Percentiles rank a stretch among this genome's conserved stretches.
Conservation (phyloP, 2,797 vertebrate genomes). For the Chaunax sp. region DNA sequence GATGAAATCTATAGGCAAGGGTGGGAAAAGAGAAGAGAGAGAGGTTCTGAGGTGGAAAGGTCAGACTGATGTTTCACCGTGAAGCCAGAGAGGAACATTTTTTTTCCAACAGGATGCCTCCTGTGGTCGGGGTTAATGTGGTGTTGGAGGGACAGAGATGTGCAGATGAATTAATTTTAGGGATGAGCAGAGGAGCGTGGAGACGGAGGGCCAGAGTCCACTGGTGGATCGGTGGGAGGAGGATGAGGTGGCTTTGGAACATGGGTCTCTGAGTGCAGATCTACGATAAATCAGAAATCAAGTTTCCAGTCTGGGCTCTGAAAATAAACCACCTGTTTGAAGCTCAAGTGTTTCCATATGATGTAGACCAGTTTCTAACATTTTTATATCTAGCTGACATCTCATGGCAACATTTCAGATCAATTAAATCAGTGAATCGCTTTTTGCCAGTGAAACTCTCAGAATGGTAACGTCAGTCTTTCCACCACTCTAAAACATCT, state of each 20-base stretch:
- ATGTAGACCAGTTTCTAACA: neutral
- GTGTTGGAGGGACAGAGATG: constrained; percentile 84
- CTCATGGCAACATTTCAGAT: neutral
- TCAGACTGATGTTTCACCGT: constrained; percentile 78
- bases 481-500: too few species aligned
- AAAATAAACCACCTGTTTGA: neutral
- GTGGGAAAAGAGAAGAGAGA: constrained; percentile 61
- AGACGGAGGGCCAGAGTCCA: constrained; percentile 87
- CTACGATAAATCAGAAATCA: neutral
- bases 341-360: neutral
- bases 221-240: constrained; percentile 39
- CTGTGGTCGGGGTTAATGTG: constrained; percentile 86
- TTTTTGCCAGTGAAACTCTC: too few species aligned
- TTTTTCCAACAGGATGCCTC: constrained; percentile 84
- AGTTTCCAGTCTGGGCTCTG: neutral
- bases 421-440: neutral
- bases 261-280: constrained; percentile 49
- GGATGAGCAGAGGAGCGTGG: constrained; percentile 86
- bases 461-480: too few species aligned
- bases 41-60: constrained; percentile 74
- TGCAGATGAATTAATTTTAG: constrained; percentile 88
- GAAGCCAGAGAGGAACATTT: constrained; percentile 72
- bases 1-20: constrained; percentile 59
- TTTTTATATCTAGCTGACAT: neutral
- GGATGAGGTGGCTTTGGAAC: constrained; percentile 55